Percentiles rank a stretch among this genome's conserved stretches.
Conservation (phyloP, 1,140 invertebrate species). For the Mylabris phalerata region DNA sequence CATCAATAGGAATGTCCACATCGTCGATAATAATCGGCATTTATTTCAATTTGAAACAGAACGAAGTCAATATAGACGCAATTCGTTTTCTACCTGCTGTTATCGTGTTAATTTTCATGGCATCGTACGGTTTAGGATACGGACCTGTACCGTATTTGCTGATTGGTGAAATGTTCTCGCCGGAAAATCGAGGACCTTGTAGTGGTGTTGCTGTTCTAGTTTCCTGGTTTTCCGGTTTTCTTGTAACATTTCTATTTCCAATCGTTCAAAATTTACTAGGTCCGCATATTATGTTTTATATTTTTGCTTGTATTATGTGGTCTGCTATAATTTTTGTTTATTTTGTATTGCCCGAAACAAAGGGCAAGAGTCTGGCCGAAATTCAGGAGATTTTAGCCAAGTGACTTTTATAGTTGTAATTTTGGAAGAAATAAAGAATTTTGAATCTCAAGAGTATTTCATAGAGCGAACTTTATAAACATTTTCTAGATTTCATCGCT, state of each 20-base stretch:
- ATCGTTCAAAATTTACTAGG: neutral
- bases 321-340: constrained; percentile 39
- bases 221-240: neutral
- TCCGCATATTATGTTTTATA: constrained; percentile 4
- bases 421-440: no score
- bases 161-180: neutral
- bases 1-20: neutral
- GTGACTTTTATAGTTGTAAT: neutral
- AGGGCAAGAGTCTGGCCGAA: constrained; percentile 5
- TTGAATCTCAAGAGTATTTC: no score
- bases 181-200: neutral
- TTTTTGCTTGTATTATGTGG: constrained; percentile 39
- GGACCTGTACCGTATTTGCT: neutral
- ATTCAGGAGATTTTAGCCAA: constrained; percentile 5
- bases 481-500: no score
- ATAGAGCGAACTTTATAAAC: no score
- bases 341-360: constrained; percentile 5
- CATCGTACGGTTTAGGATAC: neutral
- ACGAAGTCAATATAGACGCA: neutral
- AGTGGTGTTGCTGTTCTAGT: neutral
- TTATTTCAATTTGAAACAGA: neutral
- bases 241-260: neutral
- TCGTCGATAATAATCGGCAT: neutral
- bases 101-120: neutral
- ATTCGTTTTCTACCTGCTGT: neutral